A percentile compares a stretch with the other conserved stretches of the same genome.
Evolutionary conservation across 1,140 invertebrate species (phyloP).

Genomic region (Fopius arisanus): DNA sequence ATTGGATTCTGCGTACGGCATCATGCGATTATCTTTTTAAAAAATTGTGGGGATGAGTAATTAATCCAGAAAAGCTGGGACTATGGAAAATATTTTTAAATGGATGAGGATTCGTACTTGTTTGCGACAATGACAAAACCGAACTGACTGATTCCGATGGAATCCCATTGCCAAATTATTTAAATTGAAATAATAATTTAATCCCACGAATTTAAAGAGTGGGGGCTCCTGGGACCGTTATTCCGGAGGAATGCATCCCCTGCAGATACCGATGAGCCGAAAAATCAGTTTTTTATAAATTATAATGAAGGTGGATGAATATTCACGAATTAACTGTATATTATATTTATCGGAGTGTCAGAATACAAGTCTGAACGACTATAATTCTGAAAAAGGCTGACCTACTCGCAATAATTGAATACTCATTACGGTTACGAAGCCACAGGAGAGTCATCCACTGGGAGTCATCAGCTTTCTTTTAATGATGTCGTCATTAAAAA

Average conservation of each 20-base stretch:
- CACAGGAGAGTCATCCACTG: background rate
- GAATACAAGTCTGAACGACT: background rate
- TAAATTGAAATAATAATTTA: background rate
- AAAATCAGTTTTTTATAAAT: background rate
- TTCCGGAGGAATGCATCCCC: background rate
- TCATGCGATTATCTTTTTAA: background rate
- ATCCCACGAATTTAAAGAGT: background rate
- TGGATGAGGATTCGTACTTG: no score
- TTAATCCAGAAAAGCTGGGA: no score
- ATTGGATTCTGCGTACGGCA: constrained; percentile 28
- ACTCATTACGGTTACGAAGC: background rate
- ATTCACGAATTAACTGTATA: background rate
- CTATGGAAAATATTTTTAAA: no score
- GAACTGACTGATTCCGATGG: background rate
- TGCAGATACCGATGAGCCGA: background rate
- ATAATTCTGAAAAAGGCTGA: background rate
- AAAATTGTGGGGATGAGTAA: background rate
- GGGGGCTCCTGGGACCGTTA: background rate
- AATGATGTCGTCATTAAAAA: background rate
- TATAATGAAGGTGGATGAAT: background rate
- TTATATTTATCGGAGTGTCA: background rate
- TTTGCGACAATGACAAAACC: background rate
- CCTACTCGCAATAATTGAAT: background rate
- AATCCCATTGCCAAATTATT: background rate
- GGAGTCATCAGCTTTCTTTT: background rate